These are phyloP conservation scores for Scalopus aquaticus DNA, from an alignment of 2,113 vertebrate species.

Conservation along the genomic window DNA sequence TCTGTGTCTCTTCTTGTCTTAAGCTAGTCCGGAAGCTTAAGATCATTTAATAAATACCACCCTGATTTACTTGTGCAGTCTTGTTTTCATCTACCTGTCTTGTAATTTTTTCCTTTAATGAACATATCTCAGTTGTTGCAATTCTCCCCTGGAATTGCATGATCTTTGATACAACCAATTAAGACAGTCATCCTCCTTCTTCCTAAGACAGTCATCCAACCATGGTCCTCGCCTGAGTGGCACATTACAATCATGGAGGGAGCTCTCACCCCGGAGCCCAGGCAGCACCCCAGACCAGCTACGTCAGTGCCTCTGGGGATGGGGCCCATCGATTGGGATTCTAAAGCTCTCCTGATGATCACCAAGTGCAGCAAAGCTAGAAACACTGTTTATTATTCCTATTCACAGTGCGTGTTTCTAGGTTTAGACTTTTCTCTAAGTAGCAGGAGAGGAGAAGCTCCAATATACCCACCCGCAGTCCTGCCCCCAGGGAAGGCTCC, in stretches of 20 bases:
- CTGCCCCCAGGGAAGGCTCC: not conserved
- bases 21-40: not conserved
- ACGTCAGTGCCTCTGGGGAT: not conserved
- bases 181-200: not conserved
- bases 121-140: not conserved
- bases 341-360: not conserved
- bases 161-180: not conserved
- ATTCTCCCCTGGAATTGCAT: not conserved
- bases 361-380: not conserved
- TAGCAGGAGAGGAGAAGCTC: not conserved
- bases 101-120: not conserved
- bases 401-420: not conserved
- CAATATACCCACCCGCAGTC: not conserved
- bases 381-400: not conserved
- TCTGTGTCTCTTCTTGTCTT: not conserved
- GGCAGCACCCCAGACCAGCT: not conserved
- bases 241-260: not conserved
- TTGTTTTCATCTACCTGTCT: not conserved
- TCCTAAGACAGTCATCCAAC: not conserved
- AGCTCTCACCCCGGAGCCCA: not conserved
- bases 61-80: not conserved
- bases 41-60: not conserved
- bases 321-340: not conserved
- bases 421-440: not conserved
- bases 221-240: not conserved